phyloP scores from a whole-genome alignment of 2,797 vertebrate species.

The Myotis daubentonii region DNA sequence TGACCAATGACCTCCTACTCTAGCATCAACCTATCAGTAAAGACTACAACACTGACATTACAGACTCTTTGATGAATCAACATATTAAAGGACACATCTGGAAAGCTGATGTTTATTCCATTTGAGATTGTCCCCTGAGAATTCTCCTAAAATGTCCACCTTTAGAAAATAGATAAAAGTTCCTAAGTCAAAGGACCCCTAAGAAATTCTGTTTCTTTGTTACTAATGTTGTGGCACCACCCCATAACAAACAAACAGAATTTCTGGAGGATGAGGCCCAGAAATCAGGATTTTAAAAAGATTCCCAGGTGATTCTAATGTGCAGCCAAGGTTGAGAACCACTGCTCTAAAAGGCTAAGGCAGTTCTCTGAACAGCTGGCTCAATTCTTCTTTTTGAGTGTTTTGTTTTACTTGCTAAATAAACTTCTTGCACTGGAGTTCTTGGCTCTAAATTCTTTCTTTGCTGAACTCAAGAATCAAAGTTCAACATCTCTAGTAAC shows the following conservation, averaged over 20 bases:
- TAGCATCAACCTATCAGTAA: not conserved
- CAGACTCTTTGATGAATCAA: not conserved
- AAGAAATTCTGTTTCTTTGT: no score
- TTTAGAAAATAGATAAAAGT: not conserved
- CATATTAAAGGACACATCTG: not conserved
- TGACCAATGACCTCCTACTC: not conserved
- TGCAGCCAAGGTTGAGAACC: no score
- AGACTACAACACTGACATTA: not conserved
- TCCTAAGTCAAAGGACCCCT: not conserved
- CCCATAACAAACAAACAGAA: no score
- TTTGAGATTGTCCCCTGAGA: not conserved
- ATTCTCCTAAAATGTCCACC: not conserved
- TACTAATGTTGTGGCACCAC: no score
- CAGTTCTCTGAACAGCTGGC: not conserved
- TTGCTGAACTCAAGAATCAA: not conserved
- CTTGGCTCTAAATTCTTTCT: not conserved
- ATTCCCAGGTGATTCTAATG: no score
- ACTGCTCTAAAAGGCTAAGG: not conserved
- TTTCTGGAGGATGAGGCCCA: no score
- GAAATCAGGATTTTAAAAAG: no score
- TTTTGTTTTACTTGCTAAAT: not conserved
- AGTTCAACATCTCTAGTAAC: not conserved
- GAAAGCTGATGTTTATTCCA: not conserved
- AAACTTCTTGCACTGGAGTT: not conserved
- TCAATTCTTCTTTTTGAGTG: not conserved